Evolutionary conservation across 2,113 vertebrate species (phyloP), one percentile per base, ranked within the genome.

Genomic region (Elanus axillaris): DNA sequence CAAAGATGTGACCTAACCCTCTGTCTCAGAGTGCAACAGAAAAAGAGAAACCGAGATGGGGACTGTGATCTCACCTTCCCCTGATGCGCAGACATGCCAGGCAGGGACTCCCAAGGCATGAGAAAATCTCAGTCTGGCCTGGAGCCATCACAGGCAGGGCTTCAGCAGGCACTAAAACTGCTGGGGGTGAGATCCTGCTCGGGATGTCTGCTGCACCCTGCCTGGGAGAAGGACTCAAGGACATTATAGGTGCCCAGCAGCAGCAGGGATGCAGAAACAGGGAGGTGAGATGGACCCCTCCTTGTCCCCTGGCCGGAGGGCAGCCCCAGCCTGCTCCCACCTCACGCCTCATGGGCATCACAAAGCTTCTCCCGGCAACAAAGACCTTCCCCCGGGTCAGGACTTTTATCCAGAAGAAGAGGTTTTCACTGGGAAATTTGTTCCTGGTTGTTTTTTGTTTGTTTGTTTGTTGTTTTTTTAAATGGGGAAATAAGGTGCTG

Each of bases 261-360:
- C 72, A 77, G 38, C 1, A 1, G 32, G 36, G 31, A 47, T 23
- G 29, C 14, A 47, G 69, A 58, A 75, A 13, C 27, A 32, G 10
- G 43, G 72, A 40, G 64, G 58, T 13, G 43, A 83, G 38, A 17
- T 63, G 20, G 3, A 14, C 48, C 11, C 3, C 6, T 63, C 10
- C 42, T 78, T 40, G 55, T 8, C 23, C 29, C 11, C 48, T 63
- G 48, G 7, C 47, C 2, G 0, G 23, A 55, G 40, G 25, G 36
- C 19, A 91, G 31, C 34, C 43, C 34, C 67, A 72, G 19, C 29
- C 72, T 67, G 40, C 83, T 73, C 77, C 63, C 32, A 43, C 16
- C n/a, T 42, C 20, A 2, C 5, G 2, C 16, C 9, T 15, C 1
- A 0, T 0, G 34, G 32, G 38, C 27, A 55, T n/a, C 31, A 42